Percentiles rank a stretch among this genome's conserved stretches.
Evolutionary conservation across 2,888 invertebrate species (phyloP).

Genomic region (Venustoraphidia nigricollis): DNA sequence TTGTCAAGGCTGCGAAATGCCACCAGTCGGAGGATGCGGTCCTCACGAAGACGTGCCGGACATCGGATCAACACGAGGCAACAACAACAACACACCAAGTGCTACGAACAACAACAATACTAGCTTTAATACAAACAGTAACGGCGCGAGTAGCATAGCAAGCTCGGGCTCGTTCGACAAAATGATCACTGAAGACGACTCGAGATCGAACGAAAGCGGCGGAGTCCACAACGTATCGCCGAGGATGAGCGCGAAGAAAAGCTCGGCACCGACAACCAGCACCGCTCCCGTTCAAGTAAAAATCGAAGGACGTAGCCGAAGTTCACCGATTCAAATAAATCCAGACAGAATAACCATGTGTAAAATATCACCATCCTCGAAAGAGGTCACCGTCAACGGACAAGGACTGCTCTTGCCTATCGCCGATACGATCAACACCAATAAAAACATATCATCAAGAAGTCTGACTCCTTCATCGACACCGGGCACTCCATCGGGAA

Average conservation of each 20-base stretch:
- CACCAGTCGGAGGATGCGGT: constrained; percentile 43
- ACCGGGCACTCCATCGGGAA: constrained; percentile 44
- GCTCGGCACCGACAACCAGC: constrained; percentile 16
- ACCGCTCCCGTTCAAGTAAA: constrained; percentile 26
- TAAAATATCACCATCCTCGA: constrained; percentile 30
- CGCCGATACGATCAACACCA: constrained; percentile 33
- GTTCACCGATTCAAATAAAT: constrained; percentile 34
- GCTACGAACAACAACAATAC: constrained; percentile 58
- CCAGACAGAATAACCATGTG: constrained; percentile 33
- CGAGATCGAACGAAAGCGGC: constrained; percentile 51
- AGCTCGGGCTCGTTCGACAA: constrained; percentile 53
- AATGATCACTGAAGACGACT: constrained; percentile 57
- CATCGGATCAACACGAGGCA: constrained; percentile 46
- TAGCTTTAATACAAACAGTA: constrained; percentile 54
- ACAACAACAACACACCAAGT: constrained; percentile 70
- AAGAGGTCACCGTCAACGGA: constrained; percentile 16
- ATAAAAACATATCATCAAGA: constrained; percentile 40
- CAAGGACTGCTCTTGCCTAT: constrained; percentile 23
- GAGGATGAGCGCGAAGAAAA: constrained; percentile 35
- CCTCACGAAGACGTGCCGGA: constrained; percentile 55
- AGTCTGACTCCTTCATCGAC: constrained; percentile 47
- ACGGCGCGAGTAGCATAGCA: constrained; percentile 59
- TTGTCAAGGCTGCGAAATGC: constrained; percentile 66
- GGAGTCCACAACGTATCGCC: constrained; percentile 37
- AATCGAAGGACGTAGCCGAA: constrained; percentile 34